A percentile compares a stretch with the other conserved stretches of the same genome.
These are phyloP conservation scores for Aplidium turbinatum DNA, from an alignment of 23 tunicate species.

Conservation along the genomic window DNA sequence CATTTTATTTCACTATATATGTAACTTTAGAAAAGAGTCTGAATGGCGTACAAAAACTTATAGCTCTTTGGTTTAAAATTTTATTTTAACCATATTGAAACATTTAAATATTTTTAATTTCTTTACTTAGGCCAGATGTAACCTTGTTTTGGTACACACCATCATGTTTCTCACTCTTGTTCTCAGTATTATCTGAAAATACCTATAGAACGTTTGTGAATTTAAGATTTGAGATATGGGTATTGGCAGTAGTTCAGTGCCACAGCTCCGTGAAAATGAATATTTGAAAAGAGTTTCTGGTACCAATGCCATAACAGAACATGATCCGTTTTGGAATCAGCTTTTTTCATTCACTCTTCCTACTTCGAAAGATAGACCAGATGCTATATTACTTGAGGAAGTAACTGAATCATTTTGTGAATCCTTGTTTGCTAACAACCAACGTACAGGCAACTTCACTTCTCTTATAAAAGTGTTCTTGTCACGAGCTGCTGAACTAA, in stretches of 20 bases:
- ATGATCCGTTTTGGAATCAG: constrained; percentile 99
- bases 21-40: too few species aligned
- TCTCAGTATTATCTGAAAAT: too few species aligned
- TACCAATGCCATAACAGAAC: constrained; percentile 56
- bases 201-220: too few species aligned
- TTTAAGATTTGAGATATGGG: too few species aligned
- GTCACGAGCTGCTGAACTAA: constrained; percentile 61
- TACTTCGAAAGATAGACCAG: constrained; percentile 5
- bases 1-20: too few species aligned
- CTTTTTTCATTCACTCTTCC: constrained; percentile 58
- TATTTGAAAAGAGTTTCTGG: constrained; percentile 58
- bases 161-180: too few species aligned
- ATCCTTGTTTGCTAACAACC: constrained; percentile 73
- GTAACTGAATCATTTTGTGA: constrained; percentile 70
- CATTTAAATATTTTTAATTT: too few species aligned
- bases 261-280: constrained; percentile 59
- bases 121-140: too few species aligned
- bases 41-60: too few species aligned
- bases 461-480: constrained; percentile 76
- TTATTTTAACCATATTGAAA: too few species aligned
- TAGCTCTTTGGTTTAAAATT: too few species aligned
- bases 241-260: constrained; percentile 52
- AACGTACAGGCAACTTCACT: constrained; percentile 75
- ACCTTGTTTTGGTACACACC: too few species aligned
- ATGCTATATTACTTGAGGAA: constrained; percentile 48